phyloP scores from a whole-genome alignment of 1,140 invertebrate species.

The Trialeurodes vaporariorum region DNA sequence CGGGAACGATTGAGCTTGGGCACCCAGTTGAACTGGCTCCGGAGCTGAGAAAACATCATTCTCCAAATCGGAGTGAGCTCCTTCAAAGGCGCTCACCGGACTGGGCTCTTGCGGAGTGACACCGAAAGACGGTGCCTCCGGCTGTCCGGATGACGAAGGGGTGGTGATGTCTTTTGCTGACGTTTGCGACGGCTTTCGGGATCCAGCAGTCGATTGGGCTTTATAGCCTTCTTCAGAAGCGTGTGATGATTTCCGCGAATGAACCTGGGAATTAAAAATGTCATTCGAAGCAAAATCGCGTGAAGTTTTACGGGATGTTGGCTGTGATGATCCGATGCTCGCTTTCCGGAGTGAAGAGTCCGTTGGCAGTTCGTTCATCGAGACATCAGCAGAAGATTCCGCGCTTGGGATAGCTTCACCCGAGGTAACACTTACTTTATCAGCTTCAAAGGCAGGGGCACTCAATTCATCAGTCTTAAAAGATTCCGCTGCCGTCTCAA shows the following conservation, averaged over 20 bases:
- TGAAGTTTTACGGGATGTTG: neutral
- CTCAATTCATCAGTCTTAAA: conserved; percentile 34
- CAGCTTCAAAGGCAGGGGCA: conserved; percentile 25
- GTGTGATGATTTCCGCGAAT: neutral
- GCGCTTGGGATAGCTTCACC: conserved; percentile 36
- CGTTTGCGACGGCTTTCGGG: neutral
- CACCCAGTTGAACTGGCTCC: neutral
- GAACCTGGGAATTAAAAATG: neutral
- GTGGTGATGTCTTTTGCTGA: neutral
- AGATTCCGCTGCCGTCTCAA: conserved; percentile 21
- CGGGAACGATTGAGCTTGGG: neutral
- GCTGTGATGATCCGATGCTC: neutral
- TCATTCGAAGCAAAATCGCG: neutral
- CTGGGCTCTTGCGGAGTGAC: neutral
- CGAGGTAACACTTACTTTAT: conserved; percentile 39
- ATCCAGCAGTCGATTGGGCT: neutral
- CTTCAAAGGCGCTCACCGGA: too few species aligned
- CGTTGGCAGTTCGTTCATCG: neutral
- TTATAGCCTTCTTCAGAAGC: neutral
- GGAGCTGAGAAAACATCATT: neutral
- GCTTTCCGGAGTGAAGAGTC: neutral
- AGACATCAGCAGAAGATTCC: neutral
- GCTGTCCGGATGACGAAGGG: neutral
- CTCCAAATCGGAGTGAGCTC: neutral
- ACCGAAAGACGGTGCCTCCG: neutral